Evolutionary conservation across 1,140 invertebrate genomes (phyloP), one percentile per base, ranked within the genome.

Genomic region (Odontomachus brunneus): DNA sequence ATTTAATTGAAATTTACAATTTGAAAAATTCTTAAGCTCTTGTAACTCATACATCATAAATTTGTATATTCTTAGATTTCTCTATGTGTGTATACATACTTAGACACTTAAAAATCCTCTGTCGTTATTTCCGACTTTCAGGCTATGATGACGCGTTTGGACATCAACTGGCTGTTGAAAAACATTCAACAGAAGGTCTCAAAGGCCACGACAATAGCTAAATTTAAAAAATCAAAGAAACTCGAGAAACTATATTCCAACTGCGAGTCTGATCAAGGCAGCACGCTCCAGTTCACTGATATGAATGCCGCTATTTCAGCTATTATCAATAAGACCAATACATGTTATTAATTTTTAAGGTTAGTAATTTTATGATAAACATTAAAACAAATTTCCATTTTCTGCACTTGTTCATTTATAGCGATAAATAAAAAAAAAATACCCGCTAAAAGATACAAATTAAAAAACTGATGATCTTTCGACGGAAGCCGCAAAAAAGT

Each of bases 251-350:
- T 80, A 29, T 60, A 80, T 69, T 74, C 82, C 19, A 84, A 33
- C 22, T 71, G 29, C 9, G 66, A 80, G 26, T 51, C 82, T 60
- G 29, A 80, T 22, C 66, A 24, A 38, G 24, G 49, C 5, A 67
- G 62, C n/a, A 5, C 5, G 7, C 82, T 57, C 15, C 14, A 57
- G 14, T 84, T 84, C 14, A 57, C 24, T 1, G 19, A 82, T 17
- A 65, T 84, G 60, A 65, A 49, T 55, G n/a, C 49, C 29, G 83
- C 83, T 15, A 5, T 82, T 51, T 48, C 24, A 63, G 65, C 76
- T 55, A 71, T 84, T 26, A 17, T 65, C 26, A 29, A 63, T 14
- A 66, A 9, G 26, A 59, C 24, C 22, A 29, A 17, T 17, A 83
- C 29, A 19, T 67, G 24, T 71, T 22, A 44, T 19, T 60, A 59